A percentile compares a stretch with the other conserved stretches of the same genome.
These are phyloP conservation scores for Pygoscelis adeliae DNA, from an alignment of 2,113 vertebrate genomes.

Conservation along the genomic window DNA sequence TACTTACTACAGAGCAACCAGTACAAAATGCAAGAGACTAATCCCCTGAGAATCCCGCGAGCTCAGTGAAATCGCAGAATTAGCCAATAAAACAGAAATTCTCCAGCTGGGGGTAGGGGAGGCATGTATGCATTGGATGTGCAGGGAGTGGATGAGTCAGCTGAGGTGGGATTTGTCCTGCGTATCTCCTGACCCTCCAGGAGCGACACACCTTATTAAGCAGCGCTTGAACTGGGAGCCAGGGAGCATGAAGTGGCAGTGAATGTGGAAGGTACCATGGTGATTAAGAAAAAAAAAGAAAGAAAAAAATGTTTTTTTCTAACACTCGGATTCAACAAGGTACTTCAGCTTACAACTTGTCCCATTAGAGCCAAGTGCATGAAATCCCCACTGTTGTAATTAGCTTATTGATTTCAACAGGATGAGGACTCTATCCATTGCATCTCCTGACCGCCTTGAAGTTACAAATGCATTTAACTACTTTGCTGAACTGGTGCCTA, in stretches of 20 bases:
- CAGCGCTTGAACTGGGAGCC: background rate
- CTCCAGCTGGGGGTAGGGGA: background rate
- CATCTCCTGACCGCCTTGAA: background rate
- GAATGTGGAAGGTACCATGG: background rate
- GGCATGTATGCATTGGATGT: background rate
- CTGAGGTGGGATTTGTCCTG: background rate
- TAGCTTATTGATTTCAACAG: background rate
- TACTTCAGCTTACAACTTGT: background rate
- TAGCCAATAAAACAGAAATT: background rate
- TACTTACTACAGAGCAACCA: constrained; percentile 10
- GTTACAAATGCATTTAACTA: background rate
- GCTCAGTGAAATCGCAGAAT: background rate
- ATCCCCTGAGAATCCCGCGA: background rate
- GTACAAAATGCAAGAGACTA: background rate
- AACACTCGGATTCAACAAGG: background rate
- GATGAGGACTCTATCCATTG: background rate
- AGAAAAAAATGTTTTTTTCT: background rate
- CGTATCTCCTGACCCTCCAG: background rate
- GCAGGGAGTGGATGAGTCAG: background rate
- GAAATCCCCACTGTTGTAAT: background rate
- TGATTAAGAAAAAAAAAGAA: background rate
- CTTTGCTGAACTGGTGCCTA: background rate
- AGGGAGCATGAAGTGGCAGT: background rate
- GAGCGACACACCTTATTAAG: background rate
- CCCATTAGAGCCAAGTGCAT: background rate